Percentiles rank a stretch among this genome's conserved stretches.
phyloP scores from a whole-genome alignment of 2,797 vertebrate genomes.

The Sebastes vulpes region DNA sequence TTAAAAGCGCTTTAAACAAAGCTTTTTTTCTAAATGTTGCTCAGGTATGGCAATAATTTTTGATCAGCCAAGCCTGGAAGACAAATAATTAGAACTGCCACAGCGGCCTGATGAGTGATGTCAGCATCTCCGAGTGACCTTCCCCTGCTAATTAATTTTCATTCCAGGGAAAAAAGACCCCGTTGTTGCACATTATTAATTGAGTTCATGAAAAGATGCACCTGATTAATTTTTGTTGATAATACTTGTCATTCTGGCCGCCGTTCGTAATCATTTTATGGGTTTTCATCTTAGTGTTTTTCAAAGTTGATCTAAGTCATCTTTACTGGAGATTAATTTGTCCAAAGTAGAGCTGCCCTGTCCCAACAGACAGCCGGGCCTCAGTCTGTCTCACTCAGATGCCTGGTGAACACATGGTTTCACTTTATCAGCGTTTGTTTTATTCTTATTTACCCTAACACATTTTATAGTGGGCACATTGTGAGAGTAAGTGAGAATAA shows the following conservation, averaged over 20 bases:
- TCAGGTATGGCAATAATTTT: conserved; percentile 99
- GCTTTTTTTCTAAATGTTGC: conserved; percentile 99
- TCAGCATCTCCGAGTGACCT: conserved; percentile 99
- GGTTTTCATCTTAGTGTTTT: conserved; percentile 94
- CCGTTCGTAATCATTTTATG: conserved; percentile 98
- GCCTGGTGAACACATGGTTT: conserved; percentile 35
- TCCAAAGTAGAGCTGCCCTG: conserved; percentile 79
- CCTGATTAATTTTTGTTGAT: conserved; percentile 99
- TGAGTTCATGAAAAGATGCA: conserved; percentile 99
- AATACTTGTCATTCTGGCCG: conserved; percentile 99
- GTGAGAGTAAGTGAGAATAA: conserved; percentile 24
- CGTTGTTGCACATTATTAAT: conserved; percentile 99
- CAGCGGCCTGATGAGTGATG: conserved; percentile 99
- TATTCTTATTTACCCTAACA: conserved; percentile 24
- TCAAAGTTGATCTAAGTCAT: conserved; percentile 98
- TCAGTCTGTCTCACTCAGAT: conserved; percentile 71
- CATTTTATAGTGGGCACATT: conserved; percentile 21
- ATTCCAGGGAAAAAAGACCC: conserved; percentile 99
- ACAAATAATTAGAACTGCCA: conserved; percentile 99
- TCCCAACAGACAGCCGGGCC: conserved; percentile 64
- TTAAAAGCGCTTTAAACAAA: conserved; percentile 99
- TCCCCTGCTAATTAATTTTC: conserved; percentile 99
- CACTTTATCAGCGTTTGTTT: conserved; percentile 45
- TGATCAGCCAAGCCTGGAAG: conserved; percentile 99
- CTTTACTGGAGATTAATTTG: conserved; percentile 92